Base-by-base conservation (phyloP, 2,888 invertebrate genomes). In the Microchrysa polita region DNA sequence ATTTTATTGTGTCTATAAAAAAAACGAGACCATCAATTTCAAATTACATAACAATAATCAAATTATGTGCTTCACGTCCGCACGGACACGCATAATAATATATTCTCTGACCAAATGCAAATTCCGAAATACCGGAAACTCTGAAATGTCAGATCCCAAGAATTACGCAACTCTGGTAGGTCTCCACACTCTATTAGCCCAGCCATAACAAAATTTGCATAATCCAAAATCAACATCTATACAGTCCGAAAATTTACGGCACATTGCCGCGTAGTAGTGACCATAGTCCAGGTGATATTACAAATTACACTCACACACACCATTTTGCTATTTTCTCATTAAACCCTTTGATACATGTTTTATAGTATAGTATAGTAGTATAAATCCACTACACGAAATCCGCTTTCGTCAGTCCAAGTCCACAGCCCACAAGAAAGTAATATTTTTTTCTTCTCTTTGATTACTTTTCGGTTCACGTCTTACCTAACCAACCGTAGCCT, bases 61-160 rank as follows among this genome's bases (percentile, higher is more conserved):
- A 34, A 34, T 34, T 7, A 34, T 34, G 4, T 5, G 27, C 27
- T 34, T 34, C 27, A 34, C 27, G 27, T 7, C 27, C 7, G 7
- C 27, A 34, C 7, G 7, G 27, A n/a, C 27, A 5, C 27, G 7
- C 27, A 34, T 34, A 34, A 34, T 34, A 34, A n/a, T n/a, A n/a
- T n/a, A n/a, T n/a, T 34, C 7, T 34, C 20, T 59, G 7, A 22
- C 44, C 48, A 42, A 73, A n/a, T 55, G 27, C 55, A 63, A 73
- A 73, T 23, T 18, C 40, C 20, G 20, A 73, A 73, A 34, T n/a
- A 61, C 52, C 42, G 20, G 18, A 53, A 73, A 63, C 12, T n/a
- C 55, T 42, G 14, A 34, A 34, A 73, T 63, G 40, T 23, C 40
- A 10, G 12, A 48, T n/a, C n/a, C n/a, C n/a, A 12, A 48, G 12